phyloP scores from a whole-genome alignment of 2,797 vertebrate genomes.

The Pelodytes ibericus region DNA sequence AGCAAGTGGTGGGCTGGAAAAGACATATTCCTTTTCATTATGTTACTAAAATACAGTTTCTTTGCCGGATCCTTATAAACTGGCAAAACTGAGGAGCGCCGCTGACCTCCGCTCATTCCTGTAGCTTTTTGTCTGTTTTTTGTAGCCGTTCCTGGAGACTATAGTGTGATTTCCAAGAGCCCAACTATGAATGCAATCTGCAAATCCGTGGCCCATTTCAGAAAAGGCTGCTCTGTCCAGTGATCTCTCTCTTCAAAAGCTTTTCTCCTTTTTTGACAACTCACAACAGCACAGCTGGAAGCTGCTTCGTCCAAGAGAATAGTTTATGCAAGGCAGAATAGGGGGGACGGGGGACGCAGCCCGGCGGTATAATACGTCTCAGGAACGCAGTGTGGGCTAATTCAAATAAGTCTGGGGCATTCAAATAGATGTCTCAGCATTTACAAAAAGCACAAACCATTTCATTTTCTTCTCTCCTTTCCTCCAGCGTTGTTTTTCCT shows the following conservation, averaged over 20 bases:
- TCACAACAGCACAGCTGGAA: slow-evolving; percentile 35
- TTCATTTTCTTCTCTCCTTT: not conserved
- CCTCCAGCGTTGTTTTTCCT: not conserved
- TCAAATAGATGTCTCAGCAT: slow-evolving; percentile 4
- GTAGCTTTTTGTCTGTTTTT: too few species aligned
- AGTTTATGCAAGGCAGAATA: not conserved
- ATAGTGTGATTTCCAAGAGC: too few species aligned
- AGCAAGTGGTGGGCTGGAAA: too few species aligned
- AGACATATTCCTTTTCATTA: too few species aligned
- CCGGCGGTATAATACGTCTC: not conserved
- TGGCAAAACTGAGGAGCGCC: too few species aligned
- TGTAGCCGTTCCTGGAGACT: too few species aligned
- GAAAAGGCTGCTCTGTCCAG: slow-evolving; percentile 21
- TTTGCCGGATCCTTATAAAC: too few species aligned
- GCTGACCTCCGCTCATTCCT: too few species aligned
- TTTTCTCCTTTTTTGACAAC: slow-evolving; percentile 26
- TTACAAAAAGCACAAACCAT: not conserved
- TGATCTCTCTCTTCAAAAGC: slow-evolving; percentile 39
- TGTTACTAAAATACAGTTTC: too few species aligned
- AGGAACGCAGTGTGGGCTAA: too few species aligned
- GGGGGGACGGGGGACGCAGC: slow-evolving; percentile 3
- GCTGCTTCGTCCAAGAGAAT: slow-evolving; percentile 9
- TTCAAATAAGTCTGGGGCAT: slow-evolving; percentile 5
- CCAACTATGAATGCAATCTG: too few species aligned
- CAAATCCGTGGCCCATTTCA: slow-evolving; percentile 26